Evolutionary conservation across 2,113 vertebrate species (phyloP), one percentile per base, ranked within the genome.

Genomic region (Salvator merianae): DNA sequence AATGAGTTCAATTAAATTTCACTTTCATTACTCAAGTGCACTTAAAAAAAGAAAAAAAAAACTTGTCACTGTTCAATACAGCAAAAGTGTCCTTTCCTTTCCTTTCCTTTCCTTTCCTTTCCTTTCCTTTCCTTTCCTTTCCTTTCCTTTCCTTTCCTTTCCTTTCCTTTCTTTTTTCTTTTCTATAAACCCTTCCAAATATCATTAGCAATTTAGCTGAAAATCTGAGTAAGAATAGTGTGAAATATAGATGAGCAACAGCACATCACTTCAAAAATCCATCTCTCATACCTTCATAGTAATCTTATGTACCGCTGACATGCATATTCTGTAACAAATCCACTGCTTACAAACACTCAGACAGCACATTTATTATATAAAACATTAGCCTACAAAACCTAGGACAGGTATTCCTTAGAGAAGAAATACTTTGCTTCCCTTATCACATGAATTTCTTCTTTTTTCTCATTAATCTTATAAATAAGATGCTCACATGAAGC

Each of bases 321-420:
- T 75, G 14, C 38, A 86, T 55, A 14, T 78, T 92, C 43, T 84
- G 12, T 82, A 89, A 89, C 75, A 91, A 50, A 72, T 38, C 74
- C 1, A 2, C 40, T 77, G 43, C 1, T 20, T 86, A 43, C 85
- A 73, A 77, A 81, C 89, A 83, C 40, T 38, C 59, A 66, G 72
- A 68, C 82, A 83, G 72, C 82, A 83, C 72, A 76, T 83, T 76
- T 65, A 53, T 83, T 68, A 76, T 83, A 83, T 53, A 66, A 66
- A 83, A 76, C 82, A 83, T 83, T 83, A 83, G 82, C 82, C 72
- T 76, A 62, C 82, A 68, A 75, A 83, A 83, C 24, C 3, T 5
- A 80, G 78, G 77, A 22, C 74, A 82, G 1, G 2, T 78, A 4
- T 20, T n/a, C 2, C 1, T 73, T 81, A 59, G 81, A 89, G 72